Evolutionary conservation across 2,113 vertebrate genomes (phyloP).

Genomic region (Perca fluviatilis): DNA sequence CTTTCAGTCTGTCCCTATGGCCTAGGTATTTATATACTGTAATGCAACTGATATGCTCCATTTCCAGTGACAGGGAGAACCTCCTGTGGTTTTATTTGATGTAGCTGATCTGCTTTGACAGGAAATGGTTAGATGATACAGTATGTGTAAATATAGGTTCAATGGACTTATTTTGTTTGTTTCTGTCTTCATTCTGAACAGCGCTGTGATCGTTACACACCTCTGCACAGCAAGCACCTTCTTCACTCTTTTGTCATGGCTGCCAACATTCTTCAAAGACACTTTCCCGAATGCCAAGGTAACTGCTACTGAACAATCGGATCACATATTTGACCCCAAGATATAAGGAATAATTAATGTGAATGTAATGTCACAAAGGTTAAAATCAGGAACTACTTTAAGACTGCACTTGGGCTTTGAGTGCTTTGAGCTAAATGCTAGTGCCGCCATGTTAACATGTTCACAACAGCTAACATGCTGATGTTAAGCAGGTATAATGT

Average conservation of each 20-base stretch:
- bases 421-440: background rate
- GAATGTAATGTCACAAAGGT: background rate
- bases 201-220: constrained; percentile 94
- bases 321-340: background rate
- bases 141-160: background rate
- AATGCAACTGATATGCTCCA: constrained; percentile 35
- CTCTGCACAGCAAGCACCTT: constrained; percentile 92
- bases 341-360: background rate
- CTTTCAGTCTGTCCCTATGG: background rate
- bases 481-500: background rate
- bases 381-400: background rate
- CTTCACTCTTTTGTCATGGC: constrained; percentile 96
- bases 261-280: constrained; percentile 97
- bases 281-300: constrained; percentile 95
- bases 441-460: background rate
- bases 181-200: constrained; percentile 67
- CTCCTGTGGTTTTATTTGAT: constrained; percentile 21
- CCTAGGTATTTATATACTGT: constrained; percentile 35
- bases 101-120: background rate
- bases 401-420: background rate
- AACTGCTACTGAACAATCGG: constrained; percentile 22
- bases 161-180: constrained; percentile 2
- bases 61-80: constrained; percentile 28
- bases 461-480: background rate
- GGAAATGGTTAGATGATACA: background rate